A percentile compares a stretch with the other conserved stretches of the same genome.
These are phyloP conservation scores for Selene dorsalis DNA, from an alignment of 2,797 vertebrate species.

Conservation along the genomic window DNA sequence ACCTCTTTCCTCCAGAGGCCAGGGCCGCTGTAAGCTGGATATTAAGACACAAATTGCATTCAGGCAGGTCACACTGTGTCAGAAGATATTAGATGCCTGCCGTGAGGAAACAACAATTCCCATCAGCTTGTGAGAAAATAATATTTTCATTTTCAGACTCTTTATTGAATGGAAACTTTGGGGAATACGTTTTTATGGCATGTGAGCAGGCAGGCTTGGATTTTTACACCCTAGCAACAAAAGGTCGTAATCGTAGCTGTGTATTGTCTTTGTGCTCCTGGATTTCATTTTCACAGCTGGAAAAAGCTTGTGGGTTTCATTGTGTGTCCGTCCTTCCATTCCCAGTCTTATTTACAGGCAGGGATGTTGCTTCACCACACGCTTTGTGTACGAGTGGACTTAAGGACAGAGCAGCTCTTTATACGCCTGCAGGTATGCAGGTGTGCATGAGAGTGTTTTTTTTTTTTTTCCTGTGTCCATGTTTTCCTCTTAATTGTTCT, in stretches of 20 bases:
- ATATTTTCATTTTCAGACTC: constrained; percentile 98
- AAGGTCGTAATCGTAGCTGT: constrained; percentile 88
- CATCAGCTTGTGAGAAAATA: constrained; percentile 97
- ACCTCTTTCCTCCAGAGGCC: constrained; percentile 87
- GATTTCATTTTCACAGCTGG: constrained; percentile 77
- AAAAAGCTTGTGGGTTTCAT: constrained; percentile 49
- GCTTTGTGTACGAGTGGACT: constrained; percentile 20
- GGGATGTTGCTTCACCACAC: constrained; percentile 21
- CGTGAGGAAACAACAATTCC: constrained; percentile 99
- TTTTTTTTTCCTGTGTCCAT: constrained; percentile 32
- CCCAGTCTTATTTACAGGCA: constrained; percentile 32
- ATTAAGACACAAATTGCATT: constrained; percentile 99
- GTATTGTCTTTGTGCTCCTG: constrained; percentile 75
- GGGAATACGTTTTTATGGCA: constrained; percentile 93
- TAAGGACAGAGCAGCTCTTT: constrained; percentile 25
- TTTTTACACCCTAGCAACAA: constrained; percentile 89
- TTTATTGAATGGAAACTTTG: constrained; percentile 99
- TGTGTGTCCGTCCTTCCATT: constrained; percentile 22
- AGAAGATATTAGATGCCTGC: constrained; percentile 98
- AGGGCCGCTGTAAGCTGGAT: constrained; percentile 93
- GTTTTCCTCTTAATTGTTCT: constrained; percentile 55
- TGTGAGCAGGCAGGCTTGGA: constrained; percentile 84
- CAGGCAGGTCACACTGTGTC: constrained; percentile 95
- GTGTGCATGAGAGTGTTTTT: constrained; percentile 36
- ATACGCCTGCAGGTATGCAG: constrained; percentile 63